Evolutionary conservation across 2,113 vertebrate species (phyloP), one percentile per base, ranked within the genome.

Genomic region (Tachysurus fulvidraco): DNA sequence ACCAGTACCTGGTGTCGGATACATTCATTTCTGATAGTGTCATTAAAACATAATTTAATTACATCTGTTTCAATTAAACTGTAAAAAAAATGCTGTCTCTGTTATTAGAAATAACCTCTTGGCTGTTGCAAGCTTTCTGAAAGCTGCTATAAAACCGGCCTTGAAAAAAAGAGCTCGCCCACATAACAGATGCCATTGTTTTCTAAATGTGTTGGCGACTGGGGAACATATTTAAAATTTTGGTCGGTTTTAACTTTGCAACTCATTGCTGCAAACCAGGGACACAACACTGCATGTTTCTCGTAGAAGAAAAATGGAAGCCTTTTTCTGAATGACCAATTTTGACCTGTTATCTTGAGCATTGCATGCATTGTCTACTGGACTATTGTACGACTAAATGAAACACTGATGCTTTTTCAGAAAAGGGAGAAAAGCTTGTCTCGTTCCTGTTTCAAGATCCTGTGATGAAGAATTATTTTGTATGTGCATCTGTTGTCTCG

Each of bases 381-480:
- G 85, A 41, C 77, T 71, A 65, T 80, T 86, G 74, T 80, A 12
- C 1, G 46, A 41, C 2, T 87, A 81, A 83, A 73, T 64, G 71
- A 50, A 54, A 36, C 19, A n/a, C 21, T 30, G 69, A 23, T 50
- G 5, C 83, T 71, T 44, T 28, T 81, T 83, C n/a, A 85, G 69
- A 74, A 36, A 41, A 59, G 44, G 46, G 13, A 62, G 57, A 86
- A 79, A 84, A 86, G 62, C 88, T 78, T 50, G 83, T 6, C 54
- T 79, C 36, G 25, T 85, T 87, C 80, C 71, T 77, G 52, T 91
- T 86, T 86, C 81, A 78, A 71, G 86, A 36, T 83, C 62, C 83
- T 89, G 69, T 86, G 81, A 86, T 89, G 76, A 90, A 88, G 86
- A 77, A 87, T 84, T 84, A 46, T 88, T 86, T 77, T 55, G 67